Evolutionary conservation across 2,888 invertebrate genomes (phyloP).

Genomic region (Polia nebulosa): DNA sequence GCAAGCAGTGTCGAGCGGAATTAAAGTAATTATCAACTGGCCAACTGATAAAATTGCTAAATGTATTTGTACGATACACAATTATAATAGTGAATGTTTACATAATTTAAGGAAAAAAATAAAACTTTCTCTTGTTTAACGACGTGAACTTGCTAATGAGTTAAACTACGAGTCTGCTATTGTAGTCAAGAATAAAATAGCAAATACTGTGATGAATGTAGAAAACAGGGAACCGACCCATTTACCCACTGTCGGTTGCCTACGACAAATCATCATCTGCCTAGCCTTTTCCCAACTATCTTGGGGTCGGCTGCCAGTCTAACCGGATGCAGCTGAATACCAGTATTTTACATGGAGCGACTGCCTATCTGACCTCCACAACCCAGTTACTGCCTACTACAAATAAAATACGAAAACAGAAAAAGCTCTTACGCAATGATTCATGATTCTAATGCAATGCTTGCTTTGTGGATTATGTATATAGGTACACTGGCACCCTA

Average conservation of each 20-base stretch:
- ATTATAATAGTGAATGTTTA: not conserved
- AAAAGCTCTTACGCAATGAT: not conserved
- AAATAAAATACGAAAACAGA: conserved; percentile 24
- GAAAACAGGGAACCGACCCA: conserved; percentile 13
- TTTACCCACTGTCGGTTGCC: conserved; percentile 13
- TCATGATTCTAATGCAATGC: conserved; percentile 18
- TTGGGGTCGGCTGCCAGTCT: too few species aligned
- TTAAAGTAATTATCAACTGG: conserved; percentile 7
- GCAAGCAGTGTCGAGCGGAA: conserved; percentile 9
- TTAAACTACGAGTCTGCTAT: conserved; percentile 22
- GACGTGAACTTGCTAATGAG: conserved; percentile 4
- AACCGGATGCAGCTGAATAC: too few species aligned
- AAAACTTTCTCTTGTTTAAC: not conserved
- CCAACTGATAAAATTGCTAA: not conserved
- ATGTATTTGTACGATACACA: not conserved
- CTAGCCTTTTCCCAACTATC: too few species aligned
- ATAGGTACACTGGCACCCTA: conserved; percentile 8
- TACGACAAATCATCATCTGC: too few species aligned
- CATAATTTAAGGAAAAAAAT: not conserved
- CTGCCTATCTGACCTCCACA: too few species aligned
- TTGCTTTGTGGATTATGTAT: conserved; percentile 21
- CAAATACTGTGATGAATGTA: conserved; percentile 15
- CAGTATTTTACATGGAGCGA: too few species aligned
- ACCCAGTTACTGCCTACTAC: too few species aligned
- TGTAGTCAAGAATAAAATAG: conserved; percentile 13